Percentiles rank a stretch among this genome's conserved stretches.
Evolutionary conservation across 2,888 invertebrate species (phyloP).

Genomic region (Tridacna gigas): DNA sequence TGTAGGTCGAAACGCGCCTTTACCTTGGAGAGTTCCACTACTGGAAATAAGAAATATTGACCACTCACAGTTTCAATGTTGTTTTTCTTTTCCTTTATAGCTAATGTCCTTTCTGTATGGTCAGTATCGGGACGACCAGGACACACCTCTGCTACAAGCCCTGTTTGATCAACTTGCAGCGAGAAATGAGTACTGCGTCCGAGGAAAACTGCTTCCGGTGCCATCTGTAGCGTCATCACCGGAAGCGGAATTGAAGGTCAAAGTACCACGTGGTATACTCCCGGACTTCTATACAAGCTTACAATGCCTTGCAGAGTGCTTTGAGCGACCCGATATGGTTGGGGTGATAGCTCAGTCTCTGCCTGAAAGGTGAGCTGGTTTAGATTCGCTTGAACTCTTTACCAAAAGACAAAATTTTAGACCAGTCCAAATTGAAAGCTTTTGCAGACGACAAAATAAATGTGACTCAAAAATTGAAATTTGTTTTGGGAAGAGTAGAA

Average conservation of each 20-base stretch:
- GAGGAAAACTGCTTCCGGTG: constrained; percentile 59
- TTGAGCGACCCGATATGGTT: constrained; percentile 66
- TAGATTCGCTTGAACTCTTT: neutral
- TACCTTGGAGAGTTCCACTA: too few relatives aligned
- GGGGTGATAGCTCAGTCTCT: constrained; percentile 69
- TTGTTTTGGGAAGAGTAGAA: too few relatives aligned
- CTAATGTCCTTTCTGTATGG: constrained; percentile 75
- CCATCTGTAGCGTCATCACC: constrained; percentile 44
- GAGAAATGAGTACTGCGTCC: constrained; percentile 65
- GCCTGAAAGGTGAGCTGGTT: constrained; percentile 59
- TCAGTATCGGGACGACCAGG: constrained; percentile 69
- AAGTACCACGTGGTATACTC: constrained; percentile 65
- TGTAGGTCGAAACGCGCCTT: too few relatives aligned
- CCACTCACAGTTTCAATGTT: too few relatives aligned
- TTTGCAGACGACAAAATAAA: too few relatives aligned
- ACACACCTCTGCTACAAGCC: constrained; percentile 63
- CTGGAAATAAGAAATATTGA: too few relatives aligned
- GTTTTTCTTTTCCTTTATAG: constrained; percentile 31
- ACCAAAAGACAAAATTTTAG: too few relatives aligned
- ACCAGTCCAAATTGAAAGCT: too few relatives aligned
- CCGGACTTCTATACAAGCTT: constrained; percentile 73
- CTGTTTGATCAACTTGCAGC: constrained; percentile 71
- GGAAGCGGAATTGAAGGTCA: constrained; percentile 44
- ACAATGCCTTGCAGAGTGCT: constrained; percentile 74
- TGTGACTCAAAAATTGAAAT: too few relatives aligned